Base-by-base conservation (phyloP, 2,888 invertebrate genomes). In the Dorcus hopei region DNA sequence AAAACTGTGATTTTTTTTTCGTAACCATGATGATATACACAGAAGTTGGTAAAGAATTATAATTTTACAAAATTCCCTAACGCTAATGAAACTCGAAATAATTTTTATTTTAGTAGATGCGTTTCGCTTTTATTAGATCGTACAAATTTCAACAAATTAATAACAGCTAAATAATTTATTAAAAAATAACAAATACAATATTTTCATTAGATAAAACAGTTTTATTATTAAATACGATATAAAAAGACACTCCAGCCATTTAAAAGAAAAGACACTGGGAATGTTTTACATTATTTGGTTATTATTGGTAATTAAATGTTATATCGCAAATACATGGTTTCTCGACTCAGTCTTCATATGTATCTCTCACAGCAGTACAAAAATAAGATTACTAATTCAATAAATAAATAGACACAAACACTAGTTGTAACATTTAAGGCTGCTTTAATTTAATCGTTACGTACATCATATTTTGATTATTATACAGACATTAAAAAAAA, bases 101-200 rank as follows among this genome's bases (percentile, higher is more conserved):
- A 16, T 50, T 38, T n/a, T 47, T 14, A 40, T 11, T 51, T 45
- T 45, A 56, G 45, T 51, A 51, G 42, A 45, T 14, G 6, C 19
- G 3, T 49, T 40, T 19, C 19, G 50, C 40, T 19, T 51, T 45
- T 19, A 45, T 50, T 40, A 48, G 26, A 53, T 33, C 40, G 40
- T 54, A 56, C 47, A 57, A 57, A 57, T 57, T 57, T 52, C 47
- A 62, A 64, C 62, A 62, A 64, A 60, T 62, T 38, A 60, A 61
- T 64, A 64, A 64, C 64, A 57, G 54, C 55, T 56, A 49, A 61
- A 61, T 64, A 62, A 64, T 47, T 52, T 51, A 42, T 49, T 56
- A 43, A 51, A 55, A 57, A 51, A 51, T 52, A 57, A 57, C 57
- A 57, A 51, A 33, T 6, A 33, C 26, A 33, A 56, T 51, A 51